phyloP scores from a whole-genome alignment of 2,113 vertebrate genomes.

The Tragulus kanchil region DNA sequence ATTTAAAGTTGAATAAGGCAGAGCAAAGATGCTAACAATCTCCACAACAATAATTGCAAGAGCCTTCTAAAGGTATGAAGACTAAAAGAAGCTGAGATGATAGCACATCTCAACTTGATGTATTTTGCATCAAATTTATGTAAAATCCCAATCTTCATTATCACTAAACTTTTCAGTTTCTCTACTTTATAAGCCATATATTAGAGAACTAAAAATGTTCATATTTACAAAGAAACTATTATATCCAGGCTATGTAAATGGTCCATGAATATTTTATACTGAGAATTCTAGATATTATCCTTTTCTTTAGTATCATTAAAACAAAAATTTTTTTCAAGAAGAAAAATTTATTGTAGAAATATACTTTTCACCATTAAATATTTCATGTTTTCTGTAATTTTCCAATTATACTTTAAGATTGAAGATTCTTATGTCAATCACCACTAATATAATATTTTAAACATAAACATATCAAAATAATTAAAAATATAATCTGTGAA shows the following conservation, averaged over 20 bases:
- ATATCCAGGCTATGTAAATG: not conserved
- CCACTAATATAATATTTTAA: not conserved
- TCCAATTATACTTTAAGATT: not conserved
- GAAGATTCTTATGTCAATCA: not conserved
- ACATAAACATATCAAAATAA: not conserved
- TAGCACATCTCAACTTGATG: not conserved
- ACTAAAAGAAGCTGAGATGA: not conserved
- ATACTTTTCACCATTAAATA: not conserved
- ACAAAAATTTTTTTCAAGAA: not conserved
- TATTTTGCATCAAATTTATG: not conserved
- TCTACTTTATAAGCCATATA: not conserved
- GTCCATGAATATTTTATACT: not conserved
- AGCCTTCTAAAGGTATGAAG: not conserved
- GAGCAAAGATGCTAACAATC: not conserved
- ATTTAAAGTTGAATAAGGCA: not conserved
- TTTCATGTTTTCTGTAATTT: not conserved
- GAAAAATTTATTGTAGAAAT: not conserved
- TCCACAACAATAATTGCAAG: not conserved
- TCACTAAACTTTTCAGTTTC: not conserved
- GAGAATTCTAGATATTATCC: not conserved
- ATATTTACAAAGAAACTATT: not conserved
- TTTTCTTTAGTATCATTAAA: not conserved
- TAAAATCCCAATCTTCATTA: not conserved
- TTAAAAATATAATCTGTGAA: not conserved
- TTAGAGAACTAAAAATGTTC: not conserved